Percentiles rank a stretch among this genome's conserved stretches.
Conservation (phyloP, 2,113 vertebrate genomes). For the Nyctereutes procyonoides region DNA sequence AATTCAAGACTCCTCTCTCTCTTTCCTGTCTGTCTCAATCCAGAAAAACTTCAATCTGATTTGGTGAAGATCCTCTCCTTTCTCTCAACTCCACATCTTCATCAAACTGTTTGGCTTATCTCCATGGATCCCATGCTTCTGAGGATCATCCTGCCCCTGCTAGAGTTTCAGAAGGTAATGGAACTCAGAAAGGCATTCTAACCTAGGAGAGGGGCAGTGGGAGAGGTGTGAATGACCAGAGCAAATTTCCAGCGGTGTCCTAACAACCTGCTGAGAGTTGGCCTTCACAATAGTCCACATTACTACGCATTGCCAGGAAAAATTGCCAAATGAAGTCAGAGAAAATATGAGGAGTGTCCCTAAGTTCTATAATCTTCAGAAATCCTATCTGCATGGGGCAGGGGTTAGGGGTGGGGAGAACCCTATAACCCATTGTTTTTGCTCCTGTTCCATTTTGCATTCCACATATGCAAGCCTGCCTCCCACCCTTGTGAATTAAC, state of each 20-base stretch:
- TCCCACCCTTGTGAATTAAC: not conserved
- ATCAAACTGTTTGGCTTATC: not conserved
- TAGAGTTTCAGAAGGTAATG: not conserved
- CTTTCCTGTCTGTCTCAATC: not conserved
- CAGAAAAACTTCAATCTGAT: not conserved
- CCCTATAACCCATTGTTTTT: not conserved
- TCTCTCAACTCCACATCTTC: no score
- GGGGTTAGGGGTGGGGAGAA: not conserved
- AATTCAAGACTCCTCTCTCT: constrained; percentile 79
- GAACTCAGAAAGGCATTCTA: not conserved
- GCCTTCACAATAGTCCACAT: no score
- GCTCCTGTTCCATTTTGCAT: not conserved
- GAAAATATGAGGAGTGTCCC: not conserved
- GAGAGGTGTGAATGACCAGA: no score
- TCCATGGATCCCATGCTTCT: not conserved
- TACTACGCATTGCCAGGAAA: not conserved
- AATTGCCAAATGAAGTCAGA: not conserved
- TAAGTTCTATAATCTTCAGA: not conserved
- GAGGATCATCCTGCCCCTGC: not conserved
- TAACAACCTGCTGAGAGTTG: not conserved
- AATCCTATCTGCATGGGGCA: not conserved
- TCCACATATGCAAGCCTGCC: not conserved
- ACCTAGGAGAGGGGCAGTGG: not conserved
- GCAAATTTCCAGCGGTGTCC: not conserved
- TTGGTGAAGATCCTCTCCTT: not conserved